A percentile compares a stretch with the other conserved stretches of the same genome.
Conservation (phyloP, 2,888 invertebrate species). For the Operophtera brumata region DNA sequence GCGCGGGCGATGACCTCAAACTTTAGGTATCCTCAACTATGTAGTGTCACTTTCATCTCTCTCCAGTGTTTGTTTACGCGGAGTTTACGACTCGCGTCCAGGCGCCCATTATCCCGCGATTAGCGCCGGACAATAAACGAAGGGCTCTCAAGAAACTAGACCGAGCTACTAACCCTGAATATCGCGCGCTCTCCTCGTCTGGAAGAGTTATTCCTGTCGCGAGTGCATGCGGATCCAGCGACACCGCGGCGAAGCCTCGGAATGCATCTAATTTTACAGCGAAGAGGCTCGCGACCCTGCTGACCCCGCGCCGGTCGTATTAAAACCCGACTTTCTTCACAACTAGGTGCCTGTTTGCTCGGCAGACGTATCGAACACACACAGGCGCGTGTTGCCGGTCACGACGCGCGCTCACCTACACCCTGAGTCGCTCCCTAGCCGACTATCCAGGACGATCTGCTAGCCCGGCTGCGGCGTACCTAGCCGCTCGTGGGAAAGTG, state of each 20-base stretch:
- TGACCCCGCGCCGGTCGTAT: conserved; percentile 76
- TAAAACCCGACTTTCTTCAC: conserved; percentile 81
- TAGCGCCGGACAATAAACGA: conserved; percentile 50
- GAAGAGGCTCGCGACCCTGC: conserved; percentile 77
- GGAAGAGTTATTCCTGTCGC: conserved; percentile 68
- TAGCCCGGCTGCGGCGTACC: conserved; percentile 8
- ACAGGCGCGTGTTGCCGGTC: conserved; percentile 67
- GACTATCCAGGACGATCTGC: conserved; percentile 74
- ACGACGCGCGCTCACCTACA: conserved; percentile 69
- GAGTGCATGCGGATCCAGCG: conserved; percentile 53
- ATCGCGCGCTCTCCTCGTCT: conserved; percentile 58
- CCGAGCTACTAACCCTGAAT: conserved; percentile 76
- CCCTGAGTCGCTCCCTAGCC: conserved; percentile 49
- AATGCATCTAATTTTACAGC: conserved; percentile 80
- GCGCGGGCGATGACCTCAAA: conserved; percentile 62
- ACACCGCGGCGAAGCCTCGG: conserved; percentile 69
- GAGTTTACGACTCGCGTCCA: conserved; percentile 37
- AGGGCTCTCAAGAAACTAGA: conserved; percentile 55
- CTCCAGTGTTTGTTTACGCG: conserved; percentile 45
- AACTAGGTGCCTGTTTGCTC: conserved; percentile 76
- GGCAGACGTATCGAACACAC: conserved; percentile 74
- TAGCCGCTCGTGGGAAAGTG: conserved; percentile 72
- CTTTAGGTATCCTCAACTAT: conserved; percentile 36
- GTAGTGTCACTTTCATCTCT: conserved; percentile 39
- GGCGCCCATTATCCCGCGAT: conserved; percentile 45